Conservation (phyloP, 2,888 invertebrate genomes). For the Eupeodes luniger region DNA sequence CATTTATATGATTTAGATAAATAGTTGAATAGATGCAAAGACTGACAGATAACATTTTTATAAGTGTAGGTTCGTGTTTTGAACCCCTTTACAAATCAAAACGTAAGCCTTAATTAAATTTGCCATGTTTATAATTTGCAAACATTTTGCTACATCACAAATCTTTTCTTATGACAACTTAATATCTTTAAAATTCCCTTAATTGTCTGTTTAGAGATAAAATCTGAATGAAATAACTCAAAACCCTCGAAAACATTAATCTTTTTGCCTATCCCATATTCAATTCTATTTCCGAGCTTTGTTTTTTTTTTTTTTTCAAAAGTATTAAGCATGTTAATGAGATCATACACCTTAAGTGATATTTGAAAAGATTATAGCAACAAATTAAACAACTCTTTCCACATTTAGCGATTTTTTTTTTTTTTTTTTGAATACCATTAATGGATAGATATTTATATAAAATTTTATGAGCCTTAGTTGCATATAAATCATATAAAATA, state of each 20-base stretch:
- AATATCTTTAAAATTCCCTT: no score
- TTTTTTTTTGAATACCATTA: background rate
- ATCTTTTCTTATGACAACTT: no score
- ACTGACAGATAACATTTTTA: no score
- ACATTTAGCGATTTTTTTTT: background rate
- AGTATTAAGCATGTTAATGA: background rate
- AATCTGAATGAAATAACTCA: background rate
- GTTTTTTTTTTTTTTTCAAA: no score
- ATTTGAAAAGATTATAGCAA: background rate
- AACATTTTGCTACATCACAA: no score
- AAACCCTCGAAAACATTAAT: background rate
- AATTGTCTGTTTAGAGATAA: background rate
- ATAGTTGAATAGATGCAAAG: no score
- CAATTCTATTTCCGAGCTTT: background rate
- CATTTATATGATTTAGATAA: no score
- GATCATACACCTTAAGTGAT: background rate
- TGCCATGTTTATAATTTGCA: no score
- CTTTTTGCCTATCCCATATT: background rate
- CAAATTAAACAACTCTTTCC: background rate
- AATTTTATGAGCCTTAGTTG: constrained; percentile 19
- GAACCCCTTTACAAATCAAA: no score
- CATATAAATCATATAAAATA: constrained; percentile 25
- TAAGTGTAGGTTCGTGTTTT: no score
- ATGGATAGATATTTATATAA: background rate
- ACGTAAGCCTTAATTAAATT: no score